Percentiles rank a stretch among this genome's conserved stretches.
Conservation (phyloP, 2,113 vertebrate species). For the Alosa alosa region DNA sequence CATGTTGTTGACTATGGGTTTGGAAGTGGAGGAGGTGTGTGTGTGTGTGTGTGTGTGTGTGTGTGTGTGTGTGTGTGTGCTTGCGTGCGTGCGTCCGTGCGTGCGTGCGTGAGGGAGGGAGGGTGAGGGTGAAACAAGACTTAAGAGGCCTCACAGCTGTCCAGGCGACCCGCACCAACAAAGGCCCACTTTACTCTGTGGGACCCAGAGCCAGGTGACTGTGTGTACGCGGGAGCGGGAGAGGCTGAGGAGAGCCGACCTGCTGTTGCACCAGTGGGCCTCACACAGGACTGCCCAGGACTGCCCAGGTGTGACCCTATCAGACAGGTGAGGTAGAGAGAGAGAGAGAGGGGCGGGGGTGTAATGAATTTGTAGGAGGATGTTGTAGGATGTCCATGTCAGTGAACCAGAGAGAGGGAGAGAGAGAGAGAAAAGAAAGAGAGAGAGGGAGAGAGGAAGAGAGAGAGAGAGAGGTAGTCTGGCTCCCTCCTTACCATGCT, state of each 20-base stretch:
- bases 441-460: background rate
- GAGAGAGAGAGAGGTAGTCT: background rate
- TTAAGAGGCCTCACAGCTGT: background rate
- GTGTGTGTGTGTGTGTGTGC: background rate
- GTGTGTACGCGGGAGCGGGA: background rate
- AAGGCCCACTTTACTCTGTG: background rate
- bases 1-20: too few relatives aligned
- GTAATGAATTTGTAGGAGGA: background rate
- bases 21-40: background rate
- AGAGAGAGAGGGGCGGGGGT: background rate
- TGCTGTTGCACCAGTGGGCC: background rate
- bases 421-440: too few relatives aligned
- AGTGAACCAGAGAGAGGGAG: background rate
- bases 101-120: background rate
- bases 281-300: background rate
- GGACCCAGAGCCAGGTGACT: background rate
- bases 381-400: background rate
- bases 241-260: background rate
- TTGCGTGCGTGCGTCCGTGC: background rate
- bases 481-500: background rate
- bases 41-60: constrained; percentile 11
- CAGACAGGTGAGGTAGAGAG: background rate
- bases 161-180: background rate
- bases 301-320: background rate
- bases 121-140: background rate